Conservation (phyloP, 2,888 invertebrate species). For the Phlogophora meticulosa region DNA sequence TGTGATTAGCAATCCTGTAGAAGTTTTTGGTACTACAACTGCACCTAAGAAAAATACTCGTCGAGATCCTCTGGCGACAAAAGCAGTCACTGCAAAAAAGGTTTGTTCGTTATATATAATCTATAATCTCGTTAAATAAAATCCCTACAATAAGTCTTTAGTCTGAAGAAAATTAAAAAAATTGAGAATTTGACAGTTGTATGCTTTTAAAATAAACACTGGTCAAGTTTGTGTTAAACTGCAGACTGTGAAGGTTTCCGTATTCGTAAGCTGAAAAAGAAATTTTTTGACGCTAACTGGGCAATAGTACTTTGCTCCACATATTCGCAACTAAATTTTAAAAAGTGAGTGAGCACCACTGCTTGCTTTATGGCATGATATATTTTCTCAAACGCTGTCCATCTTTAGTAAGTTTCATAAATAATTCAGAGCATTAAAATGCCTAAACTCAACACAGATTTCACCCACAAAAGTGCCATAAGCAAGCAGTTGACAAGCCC, state of each 20-base stretch:
- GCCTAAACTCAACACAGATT: background rate
- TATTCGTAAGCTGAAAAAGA: too few species aligned
- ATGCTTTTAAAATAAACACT: too few species aligned
- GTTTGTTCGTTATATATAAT: constrained; percentile 81
- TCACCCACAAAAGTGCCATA: background rate
- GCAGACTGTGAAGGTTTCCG: too few species aligned
- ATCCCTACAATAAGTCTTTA: too few species aligned
- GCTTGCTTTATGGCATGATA: background rate
- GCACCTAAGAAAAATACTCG: constrained; percentile 82
- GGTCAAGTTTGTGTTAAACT: too few species aligned
- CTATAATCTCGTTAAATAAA: too few species aligned
- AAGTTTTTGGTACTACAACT: constrained; percentile 92
- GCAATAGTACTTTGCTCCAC: too few species aligned
- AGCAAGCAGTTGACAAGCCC: background rate
- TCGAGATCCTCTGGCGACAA: constrained; percentile 91
- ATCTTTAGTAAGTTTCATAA: background rate
- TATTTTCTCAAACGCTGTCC: background rate
- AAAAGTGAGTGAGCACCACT: background rate
- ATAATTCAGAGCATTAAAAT: background rate
- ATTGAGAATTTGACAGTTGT: too few species aligned
- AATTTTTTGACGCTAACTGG: too few species aligned
- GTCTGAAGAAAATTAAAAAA: too few species aligned
- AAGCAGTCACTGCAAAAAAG: constrained; percentile 92
- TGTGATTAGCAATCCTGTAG: constrained; percentile 95
- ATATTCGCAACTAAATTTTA: background rate